Conservation (phyloP, 2,797 vertebrate species). For the Poeciliopsis paucimaculata region DNA sequence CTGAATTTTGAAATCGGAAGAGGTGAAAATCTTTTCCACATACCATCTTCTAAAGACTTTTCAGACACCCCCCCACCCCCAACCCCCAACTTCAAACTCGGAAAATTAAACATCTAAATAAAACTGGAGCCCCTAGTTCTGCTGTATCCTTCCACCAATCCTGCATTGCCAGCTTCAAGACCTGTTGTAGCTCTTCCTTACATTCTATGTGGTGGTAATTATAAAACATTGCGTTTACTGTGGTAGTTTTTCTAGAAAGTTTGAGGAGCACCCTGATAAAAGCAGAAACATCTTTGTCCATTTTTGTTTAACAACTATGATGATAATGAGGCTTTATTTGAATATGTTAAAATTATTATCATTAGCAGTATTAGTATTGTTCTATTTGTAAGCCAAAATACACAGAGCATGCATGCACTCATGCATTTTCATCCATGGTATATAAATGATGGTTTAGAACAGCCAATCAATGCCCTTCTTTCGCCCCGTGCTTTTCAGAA, state of each 20-base stretch:
- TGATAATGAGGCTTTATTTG: not conserved
- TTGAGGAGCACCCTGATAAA: not conserved
- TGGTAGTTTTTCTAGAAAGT: not conserved
- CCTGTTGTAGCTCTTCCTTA: not conserved
- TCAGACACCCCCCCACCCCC: accelerated
- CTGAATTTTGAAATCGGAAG: not conserved
- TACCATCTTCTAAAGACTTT: not conserved
- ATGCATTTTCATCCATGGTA: not conserved
- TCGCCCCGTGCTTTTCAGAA: not conserved
- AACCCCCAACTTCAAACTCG: not conserved
- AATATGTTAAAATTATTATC: not conserved
- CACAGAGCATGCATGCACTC: not conserved
- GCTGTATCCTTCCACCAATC: not conserved
- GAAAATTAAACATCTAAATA: not conserved
- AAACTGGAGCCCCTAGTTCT: not conserved
- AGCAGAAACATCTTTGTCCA: not conserved
- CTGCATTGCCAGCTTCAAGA: not conserved
- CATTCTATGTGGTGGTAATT: not conserved
- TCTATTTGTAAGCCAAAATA: not conserved
- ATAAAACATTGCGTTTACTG: not conserved
- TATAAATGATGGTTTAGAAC: not conserved
- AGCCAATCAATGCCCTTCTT: not conserved
- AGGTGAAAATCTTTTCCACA: not conserved
- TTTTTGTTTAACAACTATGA: not conserved
- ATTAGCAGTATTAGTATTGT: not conserved